Evolutionary conservation across 2,888 invertebrate species (phyloP), one percentile per base, ranked within the genome.

Genomic region (Tipula lateralis): DNA sequence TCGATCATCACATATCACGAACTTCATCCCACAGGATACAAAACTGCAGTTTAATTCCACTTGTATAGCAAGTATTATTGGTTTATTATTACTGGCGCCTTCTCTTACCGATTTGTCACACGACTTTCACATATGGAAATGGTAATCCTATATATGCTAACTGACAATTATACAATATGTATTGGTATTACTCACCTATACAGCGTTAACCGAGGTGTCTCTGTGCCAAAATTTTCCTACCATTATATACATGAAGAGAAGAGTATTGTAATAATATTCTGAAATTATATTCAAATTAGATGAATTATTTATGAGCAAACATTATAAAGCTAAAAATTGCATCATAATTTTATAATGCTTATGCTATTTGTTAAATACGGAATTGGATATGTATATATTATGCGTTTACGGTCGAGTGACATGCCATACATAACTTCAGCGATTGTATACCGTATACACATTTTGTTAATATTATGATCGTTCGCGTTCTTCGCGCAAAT

Each of bases 201-300:
- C 0, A 44, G 2, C n/a, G 44, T 16, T 44, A 44, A 44, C 13
- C 44, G 2, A 44, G 2, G 44, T 16, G 3, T n/a, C 13, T n/a
- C n/a, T 44, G 44, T 44, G 3, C 13, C n/a, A n/a, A 2, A 44
- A 4, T 2, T 44, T n/a, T 44, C 16, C 9, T 7, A 44, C 13
- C n/a, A n/a, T n/a, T n/a, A n/a, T n/a, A n/a, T n/a, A n/a, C n/a
- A n/a, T n/a, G n/a, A n/a, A n/a, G n/a, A n/a, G n/a, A n/a, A n/a
- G n/a, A 24, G 24, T 24, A 66, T 2, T 24, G 1, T 9, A 13
- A 39, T 7, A 24, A 50, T 66, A 24, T 66, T 24, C 66, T 66
- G 66, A 66, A 66, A 66, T 24, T 66, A 66, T 24, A 66, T 66
- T 66, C 66, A 66, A 66, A 66, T 66, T 66, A 66, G 66, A 24